Evolutionary conservation across 2,797 vertebrate species (phyloP).

Genomic region (Petrocephalus schoutedeni): DNA sequence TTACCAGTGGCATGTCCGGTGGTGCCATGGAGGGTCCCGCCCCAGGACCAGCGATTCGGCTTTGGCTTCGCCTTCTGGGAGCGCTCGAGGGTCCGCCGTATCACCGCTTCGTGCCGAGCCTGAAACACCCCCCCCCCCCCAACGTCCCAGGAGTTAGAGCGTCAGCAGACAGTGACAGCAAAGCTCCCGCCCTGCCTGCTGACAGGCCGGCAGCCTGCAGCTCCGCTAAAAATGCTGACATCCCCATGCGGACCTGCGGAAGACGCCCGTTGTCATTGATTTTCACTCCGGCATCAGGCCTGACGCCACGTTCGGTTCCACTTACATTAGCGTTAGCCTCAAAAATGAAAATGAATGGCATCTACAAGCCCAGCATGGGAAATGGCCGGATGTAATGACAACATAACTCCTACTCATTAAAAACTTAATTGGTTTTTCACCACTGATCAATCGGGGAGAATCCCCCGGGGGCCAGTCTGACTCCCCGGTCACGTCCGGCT

Average conservation of each 20-base stretch:
- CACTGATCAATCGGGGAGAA: neutral
- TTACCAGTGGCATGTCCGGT: conserved; percentile 53
- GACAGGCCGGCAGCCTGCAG: neutral
- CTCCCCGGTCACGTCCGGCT: neutral
- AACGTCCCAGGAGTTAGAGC: neutral
- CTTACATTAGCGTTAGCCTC: neutral
- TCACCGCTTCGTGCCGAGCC: conserved; percentile 88
- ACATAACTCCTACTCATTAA: neutral
- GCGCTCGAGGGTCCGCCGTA: conserved; percentile 80
- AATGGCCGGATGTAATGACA: neutral
- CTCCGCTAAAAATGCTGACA: neutral
- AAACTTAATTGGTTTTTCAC: neutral
- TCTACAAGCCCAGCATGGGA: neutral
- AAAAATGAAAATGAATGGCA: neutral
- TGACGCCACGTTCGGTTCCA: neutral
- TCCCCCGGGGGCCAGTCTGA: neutral
- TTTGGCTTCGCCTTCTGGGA: conserved; percentile 79
- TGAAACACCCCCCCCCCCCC: conserved; percentile 39
- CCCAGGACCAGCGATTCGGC: conserved; percentile 91
- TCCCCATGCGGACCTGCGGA: neutral
- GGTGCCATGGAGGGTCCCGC: conserved; percentile 57
- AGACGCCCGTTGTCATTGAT: neutral
- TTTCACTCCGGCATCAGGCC: neutral
- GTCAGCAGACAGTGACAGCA: neutral
- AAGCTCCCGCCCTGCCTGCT: neutral